Base-by-base conservation (phyloP, 2,888 invertebrate species). In the Sceliomorpha sp. region DNA sequence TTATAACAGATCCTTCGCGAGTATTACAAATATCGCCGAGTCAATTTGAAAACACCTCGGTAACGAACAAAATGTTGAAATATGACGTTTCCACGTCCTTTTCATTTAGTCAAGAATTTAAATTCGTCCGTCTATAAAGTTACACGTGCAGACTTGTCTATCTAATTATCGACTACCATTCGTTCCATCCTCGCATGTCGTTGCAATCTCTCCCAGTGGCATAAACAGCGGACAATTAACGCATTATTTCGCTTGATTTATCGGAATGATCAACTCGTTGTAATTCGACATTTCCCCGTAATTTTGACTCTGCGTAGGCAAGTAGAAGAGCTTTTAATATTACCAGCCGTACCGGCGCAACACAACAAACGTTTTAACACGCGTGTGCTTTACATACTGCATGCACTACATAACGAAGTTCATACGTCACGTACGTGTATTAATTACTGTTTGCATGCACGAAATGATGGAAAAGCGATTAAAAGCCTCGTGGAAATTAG, bases 391-490 rank as follows among this genome's bases (percentile, higher is more conserved):
- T 55, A 51, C 40, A 56, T 50, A 48, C 51, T 37, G 56, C 42
- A 59, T 24, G 26, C 13, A 47, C 50, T 48, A 62, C 39, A 69
- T 72, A 72, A 56, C 51, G 39, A 73, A 67, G 59, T 69, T 60
- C 59, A 67, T 68, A 70, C 71, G 40, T 58, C 58, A 58, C 40
- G 37, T 32, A 36, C 24, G 44, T 50, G 44, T 60, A 60, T 76
- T 76, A 78, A 76, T 77, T 76, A 75, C 55, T 64, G 74, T 44
- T 48, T 47, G 70, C 62, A 63, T 63, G 72, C 67, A 72, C 70
- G 73, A 72, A 76, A 71, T 72, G 67, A 70, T 53, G 64, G 56
- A 48, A 72, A 73, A 76, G 74, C 73, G 67, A 67, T 67, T 58
- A 63, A 55, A 63, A 63, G 44, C 39, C 47, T 10, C 37, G 39